phyloP scores from a whole-genome alignment of 2,797 vertebrate genomes.

The Tamandua tetradactyla region DNA sequence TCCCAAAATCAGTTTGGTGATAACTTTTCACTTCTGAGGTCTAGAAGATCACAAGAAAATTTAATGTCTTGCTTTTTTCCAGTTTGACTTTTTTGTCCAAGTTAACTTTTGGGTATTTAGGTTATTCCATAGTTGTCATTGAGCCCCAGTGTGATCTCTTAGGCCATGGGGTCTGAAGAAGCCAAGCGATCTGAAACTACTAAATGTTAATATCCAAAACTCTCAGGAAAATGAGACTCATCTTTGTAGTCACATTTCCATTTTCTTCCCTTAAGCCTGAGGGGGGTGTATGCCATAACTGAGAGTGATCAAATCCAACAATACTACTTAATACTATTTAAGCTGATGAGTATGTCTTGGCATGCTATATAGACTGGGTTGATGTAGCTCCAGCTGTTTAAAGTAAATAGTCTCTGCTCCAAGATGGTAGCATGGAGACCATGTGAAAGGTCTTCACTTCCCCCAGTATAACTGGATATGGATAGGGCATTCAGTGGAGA shows the following conservation, averaged over 20 bases:
- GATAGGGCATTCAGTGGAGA: not conserved
- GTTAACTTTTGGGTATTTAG: not conserved
- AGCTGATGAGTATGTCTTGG: fast-evolving
- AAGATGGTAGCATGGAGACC: not conserved
- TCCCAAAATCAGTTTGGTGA: not conserved
- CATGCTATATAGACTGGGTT: not conserved
- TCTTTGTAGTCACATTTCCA: not conserved
- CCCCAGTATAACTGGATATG: not conserved
- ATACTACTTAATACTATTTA: not conserved
- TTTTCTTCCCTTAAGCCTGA: not conserved
- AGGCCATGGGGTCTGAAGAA: not conserved
- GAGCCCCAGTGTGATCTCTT: not conserved
- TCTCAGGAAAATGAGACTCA: no score
- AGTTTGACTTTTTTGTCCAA: not conserved
- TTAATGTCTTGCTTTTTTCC: not conserved
- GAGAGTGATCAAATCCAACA: not conserved
- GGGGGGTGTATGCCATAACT: not conserved
- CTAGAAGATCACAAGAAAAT: not conserved
- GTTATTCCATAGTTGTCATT: no score
- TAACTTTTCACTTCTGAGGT: not conserved
- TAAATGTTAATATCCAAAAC: not conserved
- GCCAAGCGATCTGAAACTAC: not conserved
- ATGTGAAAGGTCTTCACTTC: not conserved
- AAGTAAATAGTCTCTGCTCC: not conserved
- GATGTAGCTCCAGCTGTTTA: not conserved